These are phyloP conservation scores for Parnassius apollo DNA, from an alignment of 2,888 invertebrate genomes.

Conservation along the genomic window DNA sequence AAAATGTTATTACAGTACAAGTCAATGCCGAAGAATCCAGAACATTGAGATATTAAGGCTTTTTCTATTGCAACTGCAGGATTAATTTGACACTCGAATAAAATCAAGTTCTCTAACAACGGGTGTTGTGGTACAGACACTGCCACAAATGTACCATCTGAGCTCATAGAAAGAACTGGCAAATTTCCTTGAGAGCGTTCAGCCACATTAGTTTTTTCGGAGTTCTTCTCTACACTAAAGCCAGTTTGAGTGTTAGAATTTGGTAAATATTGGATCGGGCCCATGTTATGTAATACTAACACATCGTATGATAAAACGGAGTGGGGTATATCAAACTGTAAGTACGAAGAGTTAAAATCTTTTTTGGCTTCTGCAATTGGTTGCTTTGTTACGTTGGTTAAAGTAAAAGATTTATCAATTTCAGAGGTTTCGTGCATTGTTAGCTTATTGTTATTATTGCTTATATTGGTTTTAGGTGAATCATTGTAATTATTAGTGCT, in stretches of 20 bases:
- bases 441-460: not conserved
- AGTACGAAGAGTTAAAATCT: slow-evolving; percentile 5
- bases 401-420: slow-evolving; percentile 50
- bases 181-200: slow-evolving; percentile 28
- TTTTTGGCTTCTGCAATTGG: slow-evolving; percentile 8
- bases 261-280: slow-evolving; percentile 30
- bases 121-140: slow-evolving; percentile 56
- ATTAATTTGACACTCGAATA: slow-evolving; percentile 47
- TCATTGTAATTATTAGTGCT: not conserved
- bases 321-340: slow-evolving; percentile 4
- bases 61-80: slow-evolving; percentile 58
- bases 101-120: slow-evolving; percentile 53
- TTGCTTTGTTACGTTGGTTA: slow-evolving; percentile 24
- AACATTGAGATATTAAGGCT: slow-evolving; percentile 53
- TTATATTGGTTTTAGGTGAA: not conserved
- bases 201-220: slow-evolving; percentile 20
- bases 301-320: slow-evolving; percentile 14
- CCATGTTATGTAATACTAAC: slow-evolving; percentile 31
- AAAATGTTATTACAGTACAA: slow-evolving; percentile 61
- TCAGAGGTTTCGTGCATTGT: slow-evolving; percentile 8
- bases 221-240: slow-evolving; percentile 14
- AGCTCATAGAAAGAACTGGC: slow-evolving; percentile 49
- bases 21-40: slow-evolving; percentile 47
- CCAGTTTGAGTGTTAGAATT: slow-evolving; percentile 35
- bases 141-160: slow-evolving; percentile 62